phyloP scores from a whole-genome alignment of 2,888 invertebrate genomes.

The Melinaea marsaeus region DNA sequence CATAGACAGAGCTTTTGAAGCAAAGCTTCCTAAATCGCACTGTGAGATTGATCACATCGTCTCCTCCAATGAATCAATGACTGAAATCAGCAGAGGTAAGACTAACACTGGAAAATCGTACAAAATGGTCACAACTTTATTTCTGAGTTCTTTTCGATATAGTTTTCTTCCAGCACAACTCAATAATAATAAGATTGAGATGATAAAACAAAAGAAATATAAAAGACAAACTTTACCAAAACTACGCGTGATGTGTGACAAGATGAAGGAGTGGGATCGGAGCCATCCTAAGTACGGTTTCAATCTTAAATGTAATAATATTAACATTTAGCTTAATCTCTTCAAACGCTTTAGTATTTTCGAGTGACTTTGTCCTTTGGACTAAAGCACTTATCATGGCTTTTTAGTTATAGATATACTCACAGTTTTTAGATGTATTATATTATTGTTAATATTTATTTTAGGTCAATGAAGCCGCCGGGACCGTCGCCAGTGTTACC shows the following conservation, averaged over 20 bases:
- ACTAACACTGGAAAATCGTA: not conserved
- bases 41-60: slow-evolving; percentile 19
- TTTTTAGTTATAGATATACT: no score
- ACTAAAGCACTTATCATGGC: no score
- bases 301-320: not conserved
- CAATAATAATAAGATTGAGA: not conserved
- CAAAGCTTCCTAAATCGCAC: slow-evolving; percentile 17
- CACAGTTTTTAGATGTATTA: no score
- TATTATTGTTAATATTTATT: no score
- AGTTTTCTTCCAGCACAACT: not conserved
- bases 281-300: slow-evolving; percentile 41
- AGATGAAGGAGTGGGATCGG: slow-evolving; percentile 42
- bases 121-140: not conserved
- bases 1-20: slow-evolving; percentile 20
- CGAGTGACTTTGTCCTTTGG: no score
- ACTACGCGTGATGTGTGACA: slow-evolving; percentile 27
- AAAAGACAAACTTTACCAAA: not conserved
- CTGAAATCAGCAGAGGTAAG: not conserved
- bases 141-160: not conserved
- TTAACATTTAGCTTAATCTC: no score
- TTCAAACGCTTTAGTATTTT: no score
- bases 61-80: slow-evolving; percentile 3
- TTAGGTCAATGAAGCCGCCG: no score
- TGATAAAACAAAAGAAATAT: not conserved
- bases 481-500: no score